Conservation (phyloP, 2,888 invertebrate genomes). For the Thera britannica region DNA sequence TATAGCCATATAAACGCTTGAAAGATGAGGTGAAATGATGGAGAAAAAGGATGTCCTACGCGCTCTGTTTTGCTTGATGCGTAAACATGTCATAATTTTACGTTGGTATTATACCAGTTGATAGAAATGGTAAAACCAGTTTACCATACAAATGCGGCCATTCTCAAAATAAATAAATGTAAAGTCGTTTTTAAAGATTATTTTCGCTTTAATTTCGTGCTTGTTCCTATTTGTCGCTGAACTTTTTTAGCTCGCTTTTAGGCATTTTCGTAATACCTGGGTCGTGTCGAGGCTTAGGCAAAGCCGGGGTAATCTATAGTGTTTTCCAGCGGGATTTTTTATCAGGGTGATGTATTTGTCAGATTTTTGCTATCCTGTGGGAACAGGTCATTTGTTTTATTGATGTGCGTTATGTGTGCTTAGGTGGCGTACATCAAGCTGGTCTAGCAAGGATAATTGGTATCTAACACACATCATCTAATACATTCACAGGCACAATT, state of each 20-base stretch:
- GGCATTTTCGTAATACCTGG: conserved; percentile 29
- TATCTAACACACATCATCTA: too few relatives aligned
- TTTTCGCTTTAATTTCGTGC: conserved; percentile 24
- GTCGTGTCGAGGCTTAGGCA: conserved; percentile 21
- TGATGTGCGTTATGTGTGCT: neutral
- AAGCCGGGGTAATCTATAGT: conserved; percentile 29
- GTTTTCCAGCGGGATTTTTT: conserved; percentile 20
- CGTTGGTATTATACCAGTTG: neutral
- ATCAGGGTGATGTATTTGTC: conserved; percentile 28
- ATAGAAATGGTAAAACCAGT: neutral
- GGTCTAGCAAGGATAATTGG: too few relatives aligned
- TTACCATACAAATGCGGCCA: conserved; percentile 1
- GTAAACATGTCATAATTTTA: too few relatives aligned
- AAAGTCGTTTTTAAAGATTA: conserved; percentile 31
- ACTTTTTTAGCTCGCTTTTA: conserved; percentile 25
- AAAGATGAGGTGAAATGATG: too few relatives aligned
- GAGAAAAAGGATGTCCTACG: too few relatives aligned
- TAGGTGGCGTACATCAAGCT: neutral
- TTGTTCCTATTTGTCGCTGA: conserved; percentile 26
- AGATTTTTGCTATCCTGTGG: conserved; percentile 14
- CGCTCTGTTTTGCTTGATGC: too few relatives aligned
- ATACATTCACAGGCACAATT: too few relatives aligned
- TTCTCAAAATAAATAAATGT: conserved; percentile 17
- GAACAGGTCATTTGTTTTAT: conserved; percentile 8
- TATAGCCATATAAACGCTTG: too few relatives aligned